Base-by-base conservation (phyloP, 1,140 invertebrate species). In the Drosophila oshimai region DNA sequence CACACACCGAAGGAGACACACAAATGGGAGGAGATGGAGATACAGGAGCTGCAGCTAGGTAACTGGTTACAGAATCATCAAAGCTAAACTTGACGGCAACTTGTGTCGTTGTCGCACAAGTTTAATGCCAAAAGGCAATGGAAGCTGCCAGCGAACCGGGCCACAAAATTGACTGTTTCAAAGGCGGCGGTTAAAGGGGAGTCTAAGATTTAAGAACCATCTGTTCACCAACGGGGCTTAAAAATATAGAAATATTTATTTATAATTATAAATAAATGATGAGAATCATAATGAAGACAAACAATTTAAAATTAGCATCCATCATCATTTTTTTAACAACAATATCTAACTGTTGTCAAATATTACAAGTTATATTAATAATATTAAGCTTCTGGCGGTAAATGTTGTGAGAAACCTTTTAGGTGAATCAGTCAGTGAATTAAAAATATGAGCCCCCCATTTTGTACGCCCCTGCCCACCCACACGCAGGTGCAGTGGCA, bases 21-120 rank as follows among this genome's bases (percentile, higher is more conserved):
- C 47, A 36, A 37, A 47, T 20, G 15, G 17, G 12, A 13, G 13
- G 7, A 15, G 15, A 46, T n/a, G n/a, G n/a, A n/a, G n/a, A n/a
- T n/a, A n/a, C 39, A 24, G 50, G 49, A 37, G 29, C 46, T 45
- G 41, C 42, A 65, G n/a, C n/a, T n/a, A n/a, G n/a, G n/a, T n/a
- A n/a, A n/a, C n/a, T n/a, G 61, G 77, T 76, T 74, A 73, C 57
- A 77, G 74, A 87, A 86, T 86, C 81, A 77, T 87, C 81, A 86
- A 81, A 86, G 81, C 81, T 65, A 81, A 81, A 81, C 72, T 81
- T 76, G 53, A 74, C 20, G 53, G 36, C 70, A 74, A 73, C 69
- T 64, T 71, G 60, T 58, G 60, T 31, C 60, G 53, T 47, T 60
- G 46, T 57, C 71, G 78, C 44, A 65, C 61, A 79, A 86, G 65